Percentiles rank a stretch among this genome's conserved stretches.
These are phyloP conservation scores for Mormyrus proboscirostris DNA, from an alignment of 2,797 vertebrate species.

Conservation along the genomic window DNA sequence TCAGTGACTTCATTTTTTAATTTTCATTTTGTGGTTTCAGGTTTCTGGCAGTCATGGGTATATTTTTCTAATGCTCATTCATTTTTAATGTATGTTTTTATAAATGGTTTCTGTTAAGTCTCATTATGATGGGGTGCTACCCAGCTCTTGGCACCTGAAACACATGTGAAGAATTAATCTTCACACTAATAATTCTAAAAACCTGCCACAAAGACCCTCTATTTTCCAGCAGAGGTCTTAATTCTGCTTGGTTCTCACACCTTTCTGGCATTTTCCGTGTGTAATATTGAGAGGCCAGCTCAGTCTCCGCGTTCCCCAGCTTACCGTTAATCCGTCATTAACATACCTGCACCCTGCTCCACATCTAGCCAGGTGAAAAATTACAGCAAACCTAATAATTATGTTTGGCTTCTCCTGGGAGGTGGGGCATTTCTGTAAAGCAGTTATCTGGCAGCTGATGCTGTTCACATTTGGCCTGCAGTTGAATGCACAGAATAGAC, in stretches of 20 bases:
- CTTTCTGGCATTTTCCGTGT: background rate
- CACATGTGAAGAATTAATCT: constrained; percentile 5
- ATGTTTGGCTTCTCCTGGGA: background rate
- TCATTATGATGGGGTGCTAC: background rate
- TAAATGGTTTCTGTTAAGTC: constrained; percentile 3
- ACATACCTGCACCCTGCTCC: background rate
- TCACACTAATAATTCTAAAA: background rate
- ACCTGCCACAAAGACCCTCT: background rate
- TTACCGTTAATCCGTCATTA: background rate
- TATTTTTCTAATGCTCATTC: background rate
- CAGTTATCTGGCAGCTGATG: background rate
- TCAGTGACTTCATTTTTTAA: background rate
- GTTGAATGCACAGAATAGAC: background rate
- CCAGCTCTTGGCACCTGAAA: background rate
- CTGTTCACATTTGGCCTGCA: background rate
- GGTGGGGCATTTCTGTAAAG: background rate
- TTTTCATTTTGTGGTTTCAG: background rate
- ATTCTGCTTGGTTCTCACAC: background rate
- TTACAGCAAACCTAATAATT: background rate
- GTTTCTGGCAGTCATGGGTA: background rate
- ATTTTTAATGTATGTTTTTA: background rate
- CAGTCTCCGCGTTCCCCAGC: background rate
- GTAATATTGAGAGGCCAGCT: background rate
- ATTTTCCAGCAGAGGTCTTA: background rate
- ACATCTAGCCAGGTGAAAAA: background rate